Base-by-base conservation (phyloP, 1,140 invertebrate species). In the Scylla paramamosain region DNA sequence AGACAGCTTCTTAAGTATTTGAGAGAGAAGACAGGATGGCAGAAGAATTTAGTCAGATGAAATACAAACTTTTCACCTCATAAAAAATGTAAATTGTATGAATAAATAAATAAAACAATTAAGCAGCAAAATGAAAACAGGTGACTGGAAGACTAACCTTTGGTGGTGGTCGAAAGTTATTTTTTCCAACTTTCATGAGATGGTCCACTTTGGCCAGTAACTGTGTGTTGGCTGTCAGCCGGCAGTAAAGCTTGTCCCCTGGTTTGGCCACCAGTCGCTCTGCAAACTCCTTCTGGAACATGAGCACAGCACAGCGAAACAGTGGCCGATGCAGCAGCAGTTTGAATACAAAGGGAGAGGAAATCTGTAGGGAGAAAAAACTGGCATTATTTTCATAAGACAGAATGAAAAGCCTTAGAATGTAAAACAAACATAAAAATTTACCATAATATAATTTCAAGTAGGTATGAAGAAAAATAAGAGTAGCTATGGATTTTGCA, bases 211-310 rank as follows among this genome's bases (percentile, higher is more conserved):
- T 97, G 10, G 99, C 98, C 95, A 99, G 97, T 14, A 99, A 97
- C 96, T 99, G 99, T 89, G 99, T 99, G 97, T 99, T 99, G 59
- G 99, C 98, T 93, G 99, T 99, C 29, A 99, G 97, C 94, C 99
- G 67, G 97, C 99, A 99, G 96, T 99, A 99, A 1, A 99, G 97
- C 97, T 99, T 99, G 96, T 99, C 99, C 16, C 99, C 99, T 46
- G 99, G 99, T 97, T 99, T 99, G 0, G 99, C 99, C 14, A 99
- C 99, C 94, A 99, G 97, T 97, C 99, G 97, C 96, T 99, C 98
- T 25, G 99, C 99, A 97, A 99, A 99, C 97, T 99, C 99, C 97
- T 98, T 97, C 97, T 99, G 99, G 97, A 99, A 99, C 99, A 99
- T 99, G 3, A 99, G 97, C 4, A 99, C 98, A 29, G 99, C 99